These are phyloP conservation scores for Cataglyphis livida DNA, from an alignment of 2,888 invertebrate species.

Conservation along the genomic window DNA sequence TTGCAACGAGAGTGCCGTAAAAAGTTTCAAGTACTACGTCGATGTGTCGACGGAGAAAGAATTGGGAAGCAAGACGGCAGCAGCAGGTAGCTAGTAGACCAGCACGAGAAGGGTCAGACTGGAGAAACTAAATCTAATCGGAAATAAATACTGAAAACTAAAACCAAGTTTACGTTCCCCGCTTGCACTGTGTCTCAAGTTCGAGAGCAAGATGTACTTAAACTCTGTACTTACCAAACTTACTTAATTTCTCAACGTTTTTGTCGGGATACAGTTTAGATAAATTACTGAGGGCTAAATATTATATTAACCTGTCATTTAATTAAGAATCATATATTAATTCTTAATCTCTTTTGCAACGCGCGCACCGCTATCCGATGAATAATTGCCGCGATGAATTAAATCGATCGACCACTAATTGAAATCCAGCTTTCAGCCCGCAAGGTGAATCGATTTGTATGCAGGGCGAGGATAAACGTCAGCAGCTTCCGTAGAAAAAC, in stretches of 20 bases:
- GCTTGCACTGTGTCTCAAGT: slow-evolving; percentile 58
- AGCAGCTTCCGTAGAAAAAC: slow-evolving; percentile 35
- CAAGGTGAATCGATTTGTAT: slow-evolving; percentile 47
- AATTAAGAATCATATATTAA: slow-evolving; percentile 9
- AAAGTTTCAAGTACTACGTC: slow-evolving; percentile 79
- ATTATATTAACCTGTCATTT: slow-evolving; percentile 9
- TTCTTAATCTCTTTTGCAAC: slow-evolving; percentile 3
- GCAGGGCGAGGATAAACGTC: slow-evolving; percentile 52
- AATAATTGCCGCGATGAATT: slow-evolving; percentile 20
- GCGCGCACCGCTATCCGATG: slow-evolving; percentile 17
- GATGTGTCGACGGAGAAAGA: slow-evolving; percentile 59
- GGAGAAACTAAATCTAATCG: slow-evolving; percentile 65
- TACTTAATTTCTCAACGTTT: slow-evolving; percentile 45
- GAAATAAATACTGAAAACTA: slow-evolving; percentile 63
- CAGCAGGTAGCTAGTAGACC: slow-evolving; percentile 54
- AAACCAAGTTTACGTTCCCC: slow-evolving; percentile 65
- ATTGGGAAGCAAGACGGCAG: slow-evolving; percentile 52
- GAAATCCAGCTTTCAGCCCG: slow-evolving; percentile 43
- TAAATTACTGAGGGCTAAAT: slow-evolving; percentile 20
- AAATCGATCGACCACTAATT: slow-evolving; percentile 42
- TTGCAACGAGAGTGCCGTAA: slow-evolving; percentile 80
- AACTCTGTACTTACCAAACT: slow-evolving; percentile 54
- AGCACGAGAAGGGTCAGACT: slow-evolving; percentile 55
- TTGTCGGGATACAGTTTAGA: background rate
- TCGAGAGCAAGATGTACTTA: slow-evolving; percentile 63